Evolutionary conservation across 2,113 vertebrate species (phyloP).

Genomic region (Oenanthe melanoleuca): DNA sequence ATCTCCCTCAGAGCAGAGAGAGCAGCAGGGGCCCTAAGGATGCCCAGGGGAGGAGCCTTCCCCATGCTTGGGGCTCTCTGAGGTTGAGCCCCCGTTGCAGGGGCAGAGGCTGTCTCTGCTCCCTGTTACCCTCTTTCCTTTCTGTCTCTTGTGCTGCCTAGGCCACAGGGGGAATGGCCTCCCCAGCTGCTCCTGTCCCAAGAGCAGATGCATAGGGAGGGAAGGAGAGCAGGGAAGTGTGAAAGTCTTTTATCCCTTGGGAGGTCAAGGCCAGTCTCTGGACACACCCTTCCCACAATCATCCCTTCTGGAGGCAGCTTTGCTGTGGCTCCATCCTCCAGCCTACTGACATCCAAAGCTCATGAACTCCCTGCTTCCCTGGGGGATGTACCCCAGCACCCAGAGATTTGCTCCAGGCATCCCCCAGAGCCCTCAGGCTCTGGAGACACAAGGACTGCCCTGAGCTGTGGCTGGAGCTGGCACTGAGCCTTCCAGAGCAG

Average conservation of each 20-base stretch:
- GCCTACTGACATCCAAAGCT: background rate
- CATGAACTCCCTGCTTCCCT: background rate
- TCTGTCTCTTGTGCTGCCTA: background rate
- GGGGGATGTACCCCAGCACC: background rate
- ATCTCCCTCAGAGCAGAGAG: background rate
- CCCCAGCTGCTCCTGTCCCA: background rate
- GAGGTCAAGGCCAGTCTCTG: background rate
- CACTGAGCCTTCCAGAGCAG: background rate
- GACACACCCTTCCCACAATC: background rate
- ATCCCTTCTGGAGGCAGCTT: background rate
- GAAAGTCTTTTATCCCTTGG: background rate
- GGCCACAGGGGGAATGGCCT: background rate
- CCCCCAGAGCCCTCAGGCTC: background rate
- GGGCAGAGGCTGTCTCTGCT: background rate
- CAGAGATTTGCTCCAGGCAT: background rate
- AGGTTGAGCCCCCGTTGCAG: accelerated
- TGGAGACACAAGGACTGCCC: background rate
- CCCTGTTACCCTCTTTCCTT: background rate
- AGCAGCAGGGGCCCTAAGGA: background rate
- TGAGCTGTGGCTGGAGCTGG: background rate
- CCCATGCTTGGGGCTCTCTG: accelerated
- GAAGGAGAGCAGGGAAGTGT: background rate
- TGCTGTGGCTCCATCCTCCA: background rate
- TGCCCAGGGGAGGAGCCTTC: background rate
- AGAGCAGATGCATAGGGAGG: background rate